phyloP scores from a whole-genome alignment of 2,113 vertebrate species.

The Aspiorhynchus laticeps region DNA sequence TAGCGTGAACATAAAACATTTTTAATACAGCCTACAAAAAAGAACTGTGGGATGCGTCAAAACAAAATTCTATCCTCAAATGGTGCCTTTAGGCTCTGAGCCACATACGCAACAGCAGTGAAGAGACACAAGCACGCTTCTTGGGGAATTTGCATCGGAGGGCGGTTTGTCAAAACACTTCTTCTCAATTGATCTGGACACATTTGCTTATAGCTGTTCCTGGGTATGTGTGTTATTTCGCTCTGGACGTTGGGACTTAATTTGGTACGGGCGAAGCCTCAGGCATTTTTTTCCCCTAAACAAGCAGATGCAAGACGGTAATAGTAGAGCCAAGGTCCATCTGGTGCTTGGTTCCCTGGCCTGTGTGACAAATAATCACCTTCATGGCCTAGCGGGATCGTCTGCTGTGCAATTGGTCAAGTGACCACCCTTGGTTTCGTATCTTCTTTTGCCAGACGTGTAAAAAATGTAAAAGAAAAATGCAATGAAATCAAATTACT shows the following conservation, averaged over 20 bases:
- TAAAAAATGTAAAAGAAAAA: background rate
- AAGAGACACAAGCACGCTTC: constrained; percentile 19
- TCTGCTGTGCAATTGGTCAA: constrained; percentile 9
- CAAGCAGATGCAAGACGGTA: background rate
- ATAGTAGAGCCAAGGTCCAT: constrained; percentile 35
- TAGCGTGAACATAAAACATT: constrained; percentile 36
- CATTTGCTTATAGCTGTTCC: constrained; percentile 36
- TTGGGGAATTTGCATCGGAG: constrained; percentile 44
- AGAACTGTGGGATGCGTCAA: constrained; percentile 28
- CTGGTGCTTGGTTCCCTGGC: constrained; percentile 3
- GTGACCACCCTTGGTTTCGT: background rate
- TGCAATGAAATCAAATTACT: background rate
- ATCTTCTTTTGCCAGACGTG: background rate
- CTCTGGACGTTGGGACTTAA: constrained; percentile 26
- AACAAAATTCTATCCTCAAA: constrained; percentile 45
- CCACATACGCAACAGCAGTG: constrained; percentile 24
- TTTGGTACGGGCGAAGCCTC: background rate
- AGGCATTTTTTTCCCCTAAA: constrained; percentile 9
- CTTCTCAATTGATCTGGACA: constrained; percentile 39
- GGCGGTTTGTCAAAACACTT: constrained; percentile 27
- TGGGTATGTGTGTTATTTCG: constrained; percentile 12
- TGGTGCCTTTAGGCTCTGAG: constrained; percentile 38
- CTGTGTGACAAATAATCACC: constrained; percentile 21
- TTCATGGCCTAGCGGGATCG: background rate
- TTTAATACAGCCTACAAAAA: constrained; percentile 35